A percentile compares a stretch with the other conserved stretches of the same genome.
These are phyloP conservation scores for Homalodisca vitripennis DNA, from an alignment of 1,140 invertebrate species.

Conservation along the genomic window DNA sequence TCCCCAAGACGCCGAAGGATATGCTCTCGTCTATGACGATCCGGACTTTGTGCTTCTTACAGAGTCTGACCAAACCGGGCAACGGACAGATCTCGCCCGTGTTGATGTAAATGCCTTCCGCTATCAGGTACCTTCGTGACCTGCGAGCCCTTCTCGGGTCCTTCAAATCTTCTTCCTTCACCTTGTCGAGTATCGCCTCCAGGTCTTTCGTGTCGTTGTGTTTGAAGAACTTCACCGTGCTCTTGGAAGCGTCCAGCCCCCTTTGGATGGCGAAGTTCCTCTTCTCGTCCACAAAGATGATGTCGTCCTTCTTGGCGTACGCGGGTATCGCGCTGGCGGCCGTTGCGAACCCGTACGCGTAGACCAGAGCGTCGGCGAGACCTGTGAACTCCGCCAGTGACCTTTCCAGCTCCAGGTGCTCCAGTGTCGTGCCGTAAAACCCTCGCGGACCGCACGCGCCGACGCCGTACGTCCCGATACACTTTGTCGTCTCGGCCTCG, in stretches of 20 bases:
- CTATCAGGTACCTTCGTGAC: conserved; percentile 81
- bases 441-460: conserved; percentile 97
- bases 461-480: conserved; percentile 91
- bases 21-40: conserved; percentile 94
- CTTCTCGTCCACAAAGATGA: conserved; percentile 93
- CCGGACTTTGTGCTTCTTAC: conserved; percentile 85
- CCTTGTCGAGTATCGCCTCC: conserved; percentile 67
- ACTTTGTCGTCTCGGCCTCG: conserved; percentile 66
- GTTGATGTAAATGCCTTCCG: conserved; percentile 93
- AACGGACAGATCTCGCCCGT: conserved; percentile 88
- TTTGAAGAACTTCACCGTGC: conserved; percentile 83
- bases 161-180: conserved; percentile 59
- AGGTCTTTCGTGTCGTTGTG: conserved; percentile 91
- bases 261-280: conserved; percentile 95
- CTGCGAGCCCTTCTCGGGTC: conserved; percentile 73
- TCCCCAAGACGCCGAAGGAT: conserved; percentile 88
- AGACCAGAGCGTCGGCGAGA: conserved; percentile 91
- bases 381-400: conserved; percentile 85
- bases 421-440: conserved; percentile 93
- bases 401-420: conserved; percentile 92
- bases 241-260: conserved; percentile 87
- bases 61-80: conserved; percentile 75
- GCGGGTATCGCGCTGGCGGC: conserved; percentile 95
- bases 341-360: conserved; percentile 97
- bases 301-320: conserved; percentile 90